Evolutionary conservation across 2,113 vertebrate genomes (phyloP), one percentile per base, ranked within the genome.

Genomic region (Mustela lutreola): DNA sequence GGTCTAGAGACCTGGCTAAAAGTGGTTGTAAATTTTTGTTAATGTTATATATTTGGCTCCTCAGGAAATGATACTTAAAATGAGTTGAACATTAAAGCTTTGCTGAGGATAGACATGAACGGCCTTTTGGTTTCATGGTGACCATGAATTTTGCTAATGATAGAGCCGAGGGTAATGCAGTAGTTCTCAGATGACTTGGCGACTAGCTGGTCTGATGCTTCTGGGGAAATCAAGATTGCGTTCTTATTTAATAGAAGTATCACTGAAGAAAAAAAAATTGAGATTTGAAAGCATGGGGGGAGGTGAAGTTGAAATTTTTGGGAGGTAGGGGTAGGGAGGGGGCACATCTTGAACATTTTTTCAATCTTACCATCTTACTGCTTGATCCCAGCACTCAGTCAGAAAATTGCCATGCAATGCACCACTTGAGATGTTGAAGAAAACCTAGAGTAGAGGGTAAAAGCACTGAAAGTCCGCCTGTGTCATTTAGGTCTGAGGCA

Each of bases 41-140:
- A 60, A 63, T 48, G 39, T 62, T 89, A 18, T 11, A 4, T 70
- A 75, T 21, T 78, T 82, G 15, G 53, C 70, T 93, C 67, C 73
- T 36, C 10, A 94, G 90, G 62, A 96, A 92, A 81, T 85, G 48
- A 36, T 91, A 87, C 36, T 89, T 95, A 94, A 70, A 73, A 80
- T 95, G 56, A 87, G 36, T 58, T 91, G 71, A 80, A 39, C 62
- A 71, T 58, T 58, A 95, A 83, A 96, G 48, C 31, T 86, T 92
- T 86, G 28, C 65, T 56, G 39, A 92, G 19, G 33, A 56, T 36
- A 71, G 63, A 96, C 22, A 19, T 63, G 36, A 95, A 95, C 36
- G 70, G 19, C 42, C 31, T 75, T 90, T 89, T 65, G 79, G 26
- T 73, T 92, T 92, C 95, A 94, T 80, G 21, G 67, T 75, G 76